phyloP scores from a whole-genome alignment of 2,888 invertebrate species.

The Steinernema scapterisci region DNA sequence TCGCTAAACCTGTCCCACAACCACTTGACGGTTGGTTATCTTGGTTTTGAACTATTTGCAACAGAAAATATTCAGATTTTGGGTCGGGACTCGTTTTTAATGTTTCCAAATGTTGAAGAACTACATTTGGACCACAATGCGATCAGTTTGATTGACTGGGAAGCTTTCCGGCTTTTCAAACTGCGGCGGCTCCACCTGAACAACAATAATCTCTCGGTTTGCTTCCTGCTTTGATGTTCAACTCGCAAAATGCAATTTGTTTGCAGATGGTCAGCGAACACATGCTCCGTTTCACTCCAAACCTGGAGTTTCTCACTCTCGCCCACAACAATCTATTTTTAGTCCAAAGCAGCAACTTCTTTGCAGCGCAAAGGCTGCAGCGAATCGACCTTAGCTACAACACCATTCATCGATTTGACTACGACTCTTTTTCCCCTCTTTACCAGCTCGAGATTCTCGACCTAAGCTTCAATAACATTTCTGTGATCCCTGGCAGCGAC shows the following conservation, averaged over 20 bases:
- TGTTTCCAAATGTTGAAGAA: conserved; percentile 51
- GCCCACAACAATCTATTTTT: conserved; percentile 43
- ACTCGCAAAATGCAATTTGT: not conserved
- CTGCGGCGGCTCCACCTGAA: conserved; percentile 39
- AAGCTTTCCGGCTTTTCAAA: conserved; percentile 47
- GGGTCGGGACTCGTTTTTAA: conserved; percentile 37
- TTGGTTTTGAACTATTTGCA: too few species aligned
- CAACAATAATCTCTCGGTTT: conserved; percentile 43
- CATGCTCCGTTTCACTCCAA: conserved; percentile 50
- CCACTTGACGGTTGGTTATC: conserved; percentile 19
- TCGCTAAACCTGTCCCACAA: conserved; percentile 34
- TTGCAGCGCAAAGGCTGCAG: conserved; percentile 43
- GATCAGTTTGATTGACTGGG: conserved; percentile 48
- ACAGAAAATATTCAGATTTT: conserved; percentile 19
- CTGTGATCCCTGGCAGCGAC: conserved; percentile 40
- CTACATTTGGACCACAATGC: conserved; percentile 40
- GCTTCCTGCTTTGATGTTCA: not conserved
- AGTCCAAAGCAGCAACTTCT: conserved; percentile 51
- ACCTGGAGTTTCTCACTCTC: conserved; percentile 46
- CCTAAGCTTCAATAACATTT: conserved; percentile 45
- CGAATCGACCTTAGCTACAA: conserved; percentile 43
- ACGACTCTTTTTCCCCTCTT: conserved; percentile 50
- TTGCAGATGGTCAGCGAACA: conserved; percentile 47
- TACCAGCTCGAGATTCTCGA: conserved; percentile 48
- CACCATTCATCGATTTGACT: conserved; percentile 48